phyloP scores from a whole-genome alignment of 2,797 vertebrate species.

The Cirrhinus molitorella region DNA sequence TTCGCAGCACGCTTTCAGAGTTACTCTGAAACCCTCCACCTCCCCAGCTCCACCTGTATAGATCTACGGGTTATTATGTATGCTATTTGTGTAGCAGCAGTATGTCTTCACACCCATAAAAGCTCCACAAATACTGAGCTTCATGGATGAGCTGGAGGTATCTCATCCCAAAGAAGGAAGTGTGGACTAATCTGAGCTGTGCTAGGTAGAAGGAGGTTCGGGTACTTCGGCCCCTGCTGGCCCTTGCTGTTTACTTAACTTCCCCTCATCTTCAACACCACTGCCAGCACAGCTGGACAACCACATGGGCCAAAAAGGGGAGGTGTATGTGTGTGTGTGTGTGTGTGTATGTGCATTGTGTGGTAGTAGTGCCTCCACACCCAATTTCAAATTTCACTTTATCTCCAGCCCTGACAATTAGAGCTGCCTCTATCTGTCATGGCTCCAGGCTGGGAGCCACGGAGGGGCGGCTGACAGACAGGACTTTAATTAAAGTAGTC shows the following conservation, averaged over 20 bases:
- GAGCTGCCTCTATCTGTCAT: constrained; percentile 65
- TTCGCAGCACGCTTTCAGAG: no score
- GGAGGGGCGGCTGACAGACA: constrained; percentile 62
- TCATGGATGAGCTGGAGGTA: constrained; percentile 20
- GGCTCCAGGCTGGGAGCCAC: constrained; percentile 59
- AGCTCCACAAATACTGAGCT: neutral
- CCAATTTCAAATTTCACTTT: constrained; percentile 66
- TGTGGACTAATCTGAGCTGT: constrained; percentile 22
- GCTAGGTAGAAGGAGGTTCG: neutral
- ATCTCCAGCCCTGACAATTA: constrained; percentile 69
- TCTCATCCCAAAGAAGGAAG: constrained; percentile 25
- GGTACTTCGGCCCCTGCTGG: neutral
- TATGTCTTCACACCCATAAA: neutral
- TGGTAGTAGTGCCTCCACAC: constrained; percentile 52
- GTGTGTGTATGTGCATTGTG: constrained; percentile 11
- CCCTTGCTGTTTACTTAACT: constrained; percentile 33
- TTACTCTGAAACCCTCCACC: no score
- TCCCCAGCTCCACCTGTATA: no score
- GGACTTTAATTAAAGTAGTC: constrained; percentile 71
- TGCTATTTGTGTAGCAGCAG: no score
- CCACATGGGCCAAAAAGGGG: constrained; percentile 2
- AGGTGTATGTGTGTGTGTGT: constrained; percentile 27
- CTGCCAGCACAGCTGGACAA: constrained; percentile 33
- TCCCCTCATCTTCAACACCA: constrained; percentile 29
- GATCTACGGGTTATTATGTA: no score